A percentile compares a stretch with the other conserved stretches of the same genome.
These are phyloP conservation scores for Zaprionus vittiger DNA, from an alignment of 1,140 invertebrate genomes.

Conservation along the genomic window DNA sequence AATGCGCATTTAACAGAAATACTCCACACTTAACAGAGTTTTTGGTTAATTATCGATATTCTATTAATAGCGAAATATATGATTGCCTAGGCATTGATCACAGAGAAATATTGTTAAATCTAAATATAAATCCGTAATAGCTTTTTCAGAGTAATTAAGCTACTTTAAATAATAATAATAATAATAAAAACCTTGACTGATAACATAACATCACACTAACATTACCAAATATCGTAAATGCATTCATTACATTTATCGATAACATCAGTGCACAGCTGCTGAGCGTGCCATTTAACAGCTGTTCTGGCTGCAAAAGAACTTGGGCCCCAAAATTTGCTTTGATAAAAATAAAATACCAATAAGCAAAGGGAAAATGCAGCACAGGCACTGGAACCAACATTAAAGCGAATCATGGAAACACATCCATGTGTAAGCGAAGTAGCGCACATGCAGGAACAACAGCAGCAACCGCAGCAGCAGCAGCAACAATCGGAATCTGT, in stretches of 20 bases:
- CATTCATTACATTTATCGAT: constrained; percentile 18
- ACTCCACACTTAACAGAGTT: not conserved
- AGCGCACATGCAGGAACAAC: constrained; percentile 54
- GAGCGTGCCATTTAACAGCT: constrained; percentile 49
- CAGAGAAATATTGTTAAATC: not conserved
- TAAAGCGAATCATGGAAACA: constrained; percentile 53
- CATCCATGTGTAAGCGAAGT: constrained; percentile 56
- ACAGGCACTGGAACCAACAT: not conserved
- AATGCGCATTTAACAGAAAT: not conserved
- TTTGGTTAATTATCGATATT: not conserved
- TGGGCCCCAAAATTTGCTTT: constrained; percentile 43
- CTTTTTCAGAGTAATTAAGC: not conserved
- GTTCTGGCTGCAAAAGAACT: constrained; percentile 51
- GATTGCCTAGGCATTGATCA: not conserved
- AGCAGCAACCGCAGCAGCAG: constrained; percentile 30
- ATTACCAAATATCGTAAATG: not conserved
- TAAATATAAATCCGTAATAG: not conserved
- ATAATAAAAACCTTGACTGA: not conserved
- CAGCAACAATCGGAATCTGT: constrained; percentile 27
- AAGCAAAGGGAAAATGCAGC: constrained; percentile 37
- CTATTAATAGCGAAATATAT: not conserved
- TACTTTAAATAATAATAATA: not conserved
- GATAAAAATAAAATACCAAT: constrained; percentile 55
- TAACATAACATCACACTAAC: constrained; percentile 3
- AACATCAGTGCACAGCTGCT: constrained; percentile 35